Base-by-base conservation (phyloP, 2,797 vertebrate species). In the Poecilia gillii region DNA sequence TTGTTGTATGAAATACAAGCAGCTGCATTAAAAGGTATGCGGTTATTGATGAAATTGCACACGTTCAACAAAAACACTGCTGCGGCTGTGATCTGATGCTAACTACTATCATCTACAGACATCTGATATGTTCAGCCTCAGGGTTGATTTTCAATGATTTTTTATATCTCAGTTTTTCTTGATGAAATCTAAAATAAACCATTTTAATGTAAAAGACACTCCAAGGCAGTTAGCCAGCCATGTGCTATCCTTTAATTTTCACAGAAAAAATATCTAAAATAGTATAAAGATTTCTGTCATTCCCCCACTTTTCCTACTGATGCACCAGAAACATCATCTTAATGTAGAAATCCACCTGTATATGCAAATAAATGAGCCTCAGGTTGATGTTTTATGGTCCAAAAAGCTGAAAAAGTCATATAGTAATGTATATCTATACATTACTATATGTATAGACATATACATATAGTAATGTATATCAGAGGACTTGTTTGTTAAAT, bases 191-290 rank as follows among this genome's bases (percentile, higher is more conserved):
- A n/a, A 74, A 25, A n/a, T n/a, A 11, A 53, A 55, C 33, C 33
- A 25, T 74, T 53, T 53, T n/a, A 74, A 74, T 74, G 31, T 36
- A 13, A 73, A 73, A 36, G 4, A 4, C 41, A 71, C 72, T 53
- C 46, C 13, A 23, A 73, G 47, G 18, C 31, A 53, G 3, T 53
- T 36, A 36, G 18, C 51, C 31, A 49, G 3, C 9, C 46, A 36
- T 6, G 18, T 68, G 23, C 20, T 25, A n/a, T 11, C 3, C 2
- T 16, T 39, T 39, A 6, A 55, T 74, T 74, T 74, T 53, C 23
- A 55, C 4, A n/a, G 49, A 28, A 28, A 57, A 55, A 28, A 16
- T 31, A 39, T 73, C 23, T n/a, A 49, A 73, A 39, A 39, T n/a
- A 39, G 36, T 5, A 4, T 11, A 11, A 53, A 23, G 12, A 14